These are phyloP conservation scores for Polydrusus pterygomalis DNA, from an alignment of 2,888 invertebrate species.

Conservation along the genomic window DNA sequence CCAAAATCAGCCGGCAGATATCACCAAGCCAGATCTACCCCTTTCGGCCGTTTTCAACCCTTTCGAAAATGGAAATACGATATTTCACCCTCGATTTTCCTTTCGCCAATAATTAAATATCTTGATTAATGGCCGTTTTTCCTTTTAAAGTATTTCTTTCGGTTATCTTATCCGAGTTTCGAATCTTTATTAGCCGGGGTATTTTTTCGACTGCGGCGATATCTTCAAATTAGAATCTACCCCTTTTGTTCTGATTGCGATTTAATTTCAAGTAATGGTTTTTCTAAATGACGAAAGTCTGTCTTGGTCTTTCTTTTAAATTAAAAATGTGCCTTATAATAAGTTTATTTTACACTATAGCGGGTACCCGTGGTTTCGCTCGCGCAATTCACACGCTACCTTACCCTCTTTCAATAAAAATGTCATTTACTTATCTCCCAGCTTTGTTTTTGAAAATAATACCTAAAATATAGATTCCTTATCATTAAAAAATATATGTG, in stretches of 20 bases:
- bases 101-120: constrained; percentile 67
- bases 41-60: constrained; percentile 60
- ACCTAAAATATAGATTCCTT: too few species aligned
- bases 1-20: constrained; percentile 44
- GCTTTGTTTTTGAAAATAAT: too few species aligned
- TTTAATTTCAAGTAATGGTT: constrained; percentile 54
- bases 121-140: constrained; percentile 65
- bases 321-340: neutral
- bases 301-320: neutral
- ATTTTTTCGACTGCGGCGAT: constrained; percentile 44
- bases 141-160: constrained; percentile 56
- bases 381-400: too few species aligned
- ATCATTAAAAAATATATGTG: too few species aligned
- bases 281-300: constrained; percentile 5
- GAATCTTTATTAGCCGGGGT: constrained; percentile 54
- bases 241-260: constrained; percentile 55
- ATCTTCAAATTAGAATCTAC: constrained; percentile 56
- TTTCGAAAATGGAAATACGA: constrained; percentile 63
- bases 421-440: too few species aligned
- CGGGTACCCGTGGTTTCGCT: too few species aligned
- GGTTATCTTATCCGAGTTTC: constrained; percentile 53
- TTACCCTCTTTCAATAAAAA: too few species aligned
- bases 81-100: constrained; percentile 63
- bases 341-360: too few species aligned
- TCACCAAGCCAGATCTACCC: constrained; percentile 59